A percentile compares a stretch with the other conserved stretches of the same genome.
Evolutionary conservation across 2,797 vertebrate species (phyloP).

Genomic region (Arnoldichthys spilopterus): DNA sequence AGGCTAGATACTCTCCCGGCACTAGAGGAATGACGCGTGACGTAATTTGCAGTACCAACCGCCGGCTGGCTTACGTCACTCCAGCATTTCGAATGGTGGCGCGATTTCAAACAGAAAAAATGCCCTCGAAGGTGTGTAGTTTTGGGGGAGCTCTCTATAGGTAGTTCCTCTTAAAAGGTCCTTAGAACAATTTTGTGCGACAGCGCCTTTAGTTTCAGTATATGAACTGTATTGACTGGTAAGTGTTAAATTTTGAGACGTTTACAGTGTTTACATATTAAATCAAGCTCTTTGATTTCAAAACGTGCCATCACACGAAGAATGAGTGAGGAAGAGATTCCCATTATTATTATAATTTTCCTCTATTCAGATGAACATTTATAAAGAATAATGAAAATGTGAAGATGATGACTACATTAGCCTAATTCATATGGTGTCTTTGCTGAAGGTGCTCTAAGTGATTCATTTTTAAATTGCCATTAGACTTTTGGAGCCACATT

Average conservation of each 20-base stretch:
- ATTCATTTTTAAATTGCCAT: constrained; percentile 18
- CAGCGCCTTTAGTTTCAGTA: not conserved
- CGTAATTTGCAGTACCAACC: too few species aligned
- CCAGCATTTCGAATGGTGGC: too few species aligned
- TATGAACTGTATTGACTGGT: not conserved
- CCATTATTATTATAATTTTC: constrained; percentile 10
- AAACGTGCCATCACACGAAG: too few species aligned
- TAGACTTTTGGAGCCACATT: constrained; percentile 14
- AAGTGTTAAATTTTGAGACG: not conserved
- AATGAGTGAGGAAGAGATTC: not conserved
- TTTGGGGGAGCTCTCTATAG: too few species aligned
- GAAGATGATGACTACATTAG: constrained; percentile 3
- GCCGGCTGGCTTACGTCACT: too few species aligned
- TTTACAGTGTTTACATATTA: not conserved
- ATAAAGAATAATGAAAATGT: not conserved
- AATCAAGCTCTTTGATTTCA: not conserved
- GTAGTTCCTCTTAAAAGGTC: too few species aligned
- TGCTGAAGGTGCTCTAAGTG: not conserved
- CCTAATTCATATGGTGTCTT: not conserved
- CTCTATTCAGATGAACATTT: not conserved
- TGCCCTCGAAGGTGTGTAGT: too few species aligned
- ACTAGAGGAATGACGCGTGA: too few species aligned
- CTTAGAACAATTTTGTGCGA: too few species aligned
- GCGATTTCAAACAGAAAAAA: too few species aligned
- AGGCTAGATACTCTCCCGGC: too few species aligned